These are phyloP conservation scores for Hipposideros larvatus DNA, from an alignment of 2,797 vertebrate genomes.

Conservation along the genomic window DNA sequence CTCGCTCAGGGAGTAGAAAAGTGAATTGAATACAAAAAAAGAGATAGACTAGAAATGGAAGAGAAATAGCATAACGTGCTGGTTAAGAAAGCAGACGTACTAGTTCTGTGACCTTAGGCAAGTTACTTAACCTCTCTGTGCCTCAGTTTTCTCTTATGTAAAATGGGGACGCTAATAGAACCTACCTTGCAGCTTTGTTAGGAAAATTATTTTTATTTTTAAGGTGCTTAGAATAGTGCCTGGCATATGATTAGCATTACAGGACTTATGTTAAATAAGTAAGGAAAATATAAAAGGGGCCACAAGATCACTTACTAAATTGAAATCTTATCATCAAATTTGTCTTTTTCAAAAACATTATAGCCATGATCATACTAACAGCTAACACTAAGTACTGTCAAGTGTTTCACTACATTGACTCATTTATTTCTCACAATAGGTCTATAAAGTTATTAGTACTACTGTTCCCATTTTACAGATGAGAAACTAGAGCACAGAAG, in stretches of 20 bases:
- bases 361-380: not conserved
- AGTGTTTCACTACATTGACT: not conserved
- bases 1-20: not conserved
- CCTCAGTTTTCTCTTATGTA: not conserved
- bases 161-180: not conserved
- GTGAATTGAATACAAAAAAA: not conserved
- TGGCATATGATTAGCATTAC: not conserved
- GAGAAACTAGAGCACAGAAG: not conserved
- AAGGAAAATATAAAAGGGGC: not conserved
- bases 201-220: conserved; percentile 6
- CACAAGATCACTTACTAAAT: not conserved
- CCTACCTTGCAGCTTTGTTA: not conserved
- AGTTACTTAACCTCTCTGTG: not conserved
- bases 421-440: not conserved
- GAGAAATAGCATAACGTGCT: not conserved
- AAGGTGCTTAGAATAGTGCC: not conserved
- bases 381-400: not conserved
- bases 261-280: not conserved
- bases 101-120: not conserved
- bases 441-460: not conserved
- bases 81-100: conserved; percentile 23
- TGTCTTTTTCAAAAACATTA: conserved; percentile 2
- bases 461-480: not conserved
- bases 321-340: not conserved
- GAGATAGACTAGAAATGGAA: not conserved